Conservation (phyloP, 2,888 invertebrate species). For the Tanypteryx hageni region DNA sequence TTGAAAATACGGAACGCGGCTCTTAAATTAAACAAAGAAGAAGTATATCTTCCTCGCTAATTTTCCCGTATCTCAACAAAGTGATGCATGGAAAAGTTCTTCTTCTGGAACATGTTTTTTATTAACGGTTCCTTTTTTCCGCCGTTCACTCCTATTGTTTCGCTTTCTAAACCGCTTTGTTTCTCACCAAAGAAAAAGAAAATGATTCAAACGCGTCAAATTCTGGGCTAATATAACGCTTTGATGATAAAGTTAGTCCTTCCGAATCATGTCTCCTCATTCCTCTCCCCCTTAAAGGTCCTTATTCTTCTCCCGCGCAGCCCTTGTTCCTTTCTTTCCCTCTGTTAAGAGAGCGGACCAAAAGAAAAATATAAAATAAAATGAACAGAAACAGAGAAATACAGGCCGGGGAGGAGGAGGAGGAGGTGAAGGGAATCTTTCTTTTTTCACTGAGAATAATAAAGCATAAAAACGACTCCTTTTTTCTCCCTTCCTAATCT, state of each 20-base stretch:
- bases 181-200: not conserved
- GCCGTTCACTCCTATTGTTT: not conserved
- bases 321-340: not conserved
- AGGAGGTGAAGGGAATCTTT: not conserved
- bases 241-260: not conserved
- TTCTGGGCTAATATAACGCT: not conserved
- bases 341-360: not conserved
- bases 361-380: no score
- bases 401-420: not conserved
- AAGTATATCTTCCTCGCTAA: not conserved
- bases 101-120: not conserved
- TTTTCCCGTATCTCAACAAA: not conserved
- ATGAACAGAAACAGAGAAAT: not conserved
- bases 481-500: not conserved
- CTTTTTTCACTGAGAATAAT: not conserved
- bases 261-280: not conserved
- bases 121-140: not conserved
- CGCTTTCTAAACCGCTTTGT: not conserved
- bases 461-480: not conserved
- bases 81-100: not conserved
- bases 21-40: not conserved
- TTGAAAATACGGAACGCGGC: not conserved
- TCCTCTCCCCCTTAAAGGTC: not conserved
- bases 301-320: not conserved
- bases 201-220: not conserved